Base-by-base conservation (phyloP, 2,113 vertebrate species). In the Pipra filicauda region DNA sequence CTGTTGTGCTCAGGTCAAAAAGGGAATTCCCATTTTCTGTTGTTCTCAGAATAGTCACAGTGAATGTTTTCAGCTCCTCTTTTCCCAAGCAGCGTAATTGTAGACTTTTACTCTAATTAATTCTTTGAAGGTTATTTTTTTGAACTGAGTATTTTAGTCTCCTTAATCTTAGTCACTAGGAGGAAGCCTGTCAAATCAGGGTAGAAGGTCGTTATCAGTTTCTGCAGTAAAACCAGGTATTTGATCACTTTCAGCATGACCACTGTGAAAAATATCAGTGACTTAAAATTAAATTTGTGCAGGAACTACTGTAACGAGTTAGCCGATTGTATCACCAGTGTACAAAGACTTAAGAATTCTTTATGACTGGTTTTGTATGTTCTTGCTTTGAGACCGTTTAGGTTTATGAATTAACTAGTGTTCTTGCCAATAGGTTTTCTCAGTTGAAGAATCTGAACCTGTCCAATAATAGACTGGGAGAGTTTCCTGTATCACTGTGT, bases 371-470 rank as follows among this genome's bases (percentile, higher is more conserved):
- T 72, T 61, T 78, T 70, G 5, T 72, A 9, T 73, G 37, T 7
- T 73, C 87, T 85, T 91, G 41, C 21, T 73, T 91, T 55, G 19
- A 83, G 44, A 65, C 22, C 15, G 3, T 19, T 37, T 57, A 80
- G 13, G 39, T 75, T 61, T 94, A 72, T 76, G 35, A 85, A 82
- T 72, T 92, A 64, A 95, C 74, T 86, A 57, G 15, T 97, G 11
- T 44, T 89, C 89, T 98, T 97, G 52, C 83, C 57, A 37, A 95
- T 84, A 99, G 99, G 97, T 99, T 99, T 98, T 99, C 98, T 93
- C 99, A 99, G 92, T 95, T 99, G 97, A 99, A 99, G 96, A 99
- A 98, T 94, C 97, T 99, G 92, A 99, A 99, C 95, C 97, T 99
- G 94, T 99, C 99, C 83, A 99, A 99, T 96, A 99, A 99, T 87